These are phyloP conservation scores for Vesta saturnalis DNA, from an alignment of 2,888 invertebrate genomes.

Conservation along the genomic window DNA sequence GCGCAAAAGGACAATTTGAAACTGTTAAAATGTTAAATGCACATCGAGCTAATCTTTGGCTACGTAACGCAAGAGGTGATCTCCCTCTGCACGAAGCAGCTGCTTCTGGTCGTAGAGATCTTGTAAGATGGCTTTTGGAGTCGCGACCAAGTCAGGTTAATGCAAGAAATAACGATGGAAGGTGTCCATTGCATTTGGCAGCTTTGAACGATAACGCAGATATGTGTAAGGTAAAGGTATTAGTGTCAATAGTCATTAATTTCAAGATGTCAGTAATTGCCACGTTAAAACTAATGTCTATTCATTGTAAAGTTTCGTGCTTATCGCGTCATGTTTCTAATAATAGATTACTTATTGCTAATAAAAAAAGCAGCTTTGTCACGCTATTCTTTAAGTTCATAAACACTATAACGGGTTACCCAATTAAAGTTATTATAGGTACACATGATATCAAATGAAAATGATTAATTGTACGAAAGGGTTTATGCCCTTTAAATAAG, in stretches of 20 bases:
- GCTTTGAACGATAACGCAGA: slow-evolving; percentile 94
- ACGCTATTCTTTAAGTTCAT: slow-evolving; percentile 2
- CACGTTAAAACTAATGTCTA: neutral
- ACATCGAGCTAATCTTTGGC: slow-evolving; percentile 89
- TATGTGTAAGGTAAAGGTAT: slow-evolving; percentile 76
- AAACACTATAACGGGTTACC: neutral
- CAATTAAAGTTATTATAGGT: neutral
- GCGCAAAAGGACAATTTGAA: slow-evolving; percentile 91
- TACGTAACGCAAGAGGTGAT: slow-evolving; percentile 93
- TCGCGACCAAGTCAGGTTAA: slow-evolving; percentile 86
- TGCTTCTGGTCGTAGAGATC: slow-evolving; percentile 86
- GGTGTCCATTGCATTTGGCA: slow-evolving; percentile 93
- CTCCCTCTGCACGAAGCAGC: slow-evolving; percentile 96
- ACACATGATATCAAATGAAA: neutral
- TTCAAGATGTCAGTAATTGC: neutral
- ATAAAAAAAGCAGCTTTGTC: neutral
- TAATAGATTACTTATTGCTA: neutral
- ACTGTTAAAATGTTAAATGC: slow-evolving; percentile 73
- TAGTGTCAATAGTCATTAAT: neutral
- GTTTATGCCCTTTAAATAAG: neutral
- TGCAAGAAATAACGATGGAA: slow-evolving; percentile 91
- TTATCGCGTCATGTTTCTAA: neutral
- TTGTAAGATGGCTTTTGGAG: slow-evolving; percentile 88
- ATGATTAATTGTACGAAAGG: neutral
- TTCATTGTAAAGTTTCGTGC: neutral